Conservation (phyloP, 1,140 invertebrate species). For the Drosophila pandora region DNA sequence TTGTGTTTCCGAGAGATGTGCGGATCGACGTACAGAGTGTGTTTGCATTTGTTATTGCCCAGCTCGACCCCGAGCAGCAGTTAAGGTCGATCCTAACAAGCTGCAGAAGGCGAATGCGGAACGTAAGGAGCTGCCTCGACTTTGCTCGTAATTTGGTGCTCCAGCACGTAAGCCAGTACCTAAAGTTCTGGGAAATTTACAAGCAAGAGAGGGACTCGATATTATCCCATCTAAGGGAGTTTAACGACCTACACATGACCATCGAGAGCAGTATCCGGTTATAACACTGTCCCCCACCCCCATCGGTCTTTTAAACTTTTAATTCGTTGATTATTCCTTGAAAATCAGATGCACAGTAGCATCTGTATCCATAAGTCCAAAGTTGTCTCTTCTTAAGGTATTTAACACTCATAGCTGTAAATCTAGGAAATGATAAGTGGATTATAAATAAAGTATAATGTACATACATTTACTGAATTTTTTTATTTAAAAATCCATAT, state of each 20-base stretch:
- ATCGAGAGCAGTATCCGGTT: slow-evolving; percentile 68
- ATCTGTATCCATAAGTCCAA: slow-evolving; percentile 39
- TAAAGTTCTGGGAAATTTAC: slow-evolving; percentile 68
- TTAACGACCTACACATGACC: slow-evolving; percentile 66
- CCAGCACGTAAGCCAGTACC: slow-evolving; percentile 64
- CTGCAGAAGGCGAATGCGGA: slow-evolving; percentile 50
- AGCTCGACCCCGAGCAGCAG: slow-evolving; percentile 66
- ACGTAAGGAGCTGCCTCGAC: slow-evolving; percentile 66
- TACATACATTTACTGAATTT: not conserved
- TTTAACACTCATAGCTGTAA: slow-evolving; percentile 28
- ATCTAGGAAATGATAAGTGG: slow-evolving; percentile 1
- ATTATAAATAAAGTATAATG: not conserved
- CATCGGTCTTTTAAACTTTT: not conserved
- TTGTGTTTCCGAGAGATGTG: slow-evolving; percentile 59
- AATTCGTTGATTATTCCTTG: slow-evolving; percentile 20
- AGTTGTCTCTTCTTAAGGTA: slow-evolving; percentile 45
- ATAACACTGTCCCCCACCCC: slow-evolving; percentile 35
- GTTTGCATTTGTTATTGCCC: slow-evolving; percentile 68
- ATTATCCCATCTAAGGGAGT: slow-evolving; percentile 61
- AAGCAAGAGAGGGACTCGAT: slow-evolving; percentile 59
- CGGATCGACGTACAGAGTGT: slow-evolving; percentile 63
- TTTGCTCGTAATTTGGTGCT: slow-evolving; percentile 65
- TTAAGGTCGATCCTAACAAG: slow-evolving; percentile 52
- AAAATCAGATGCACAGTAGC: slow-evolving; percentile 2
- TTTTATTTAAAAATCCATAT: not conserved